These are phyloP conservation scores for Rhynchotus rufescens DNA, from an alignment of 2,797 vertebrate species.

Conservation along the genomic window DNA sequence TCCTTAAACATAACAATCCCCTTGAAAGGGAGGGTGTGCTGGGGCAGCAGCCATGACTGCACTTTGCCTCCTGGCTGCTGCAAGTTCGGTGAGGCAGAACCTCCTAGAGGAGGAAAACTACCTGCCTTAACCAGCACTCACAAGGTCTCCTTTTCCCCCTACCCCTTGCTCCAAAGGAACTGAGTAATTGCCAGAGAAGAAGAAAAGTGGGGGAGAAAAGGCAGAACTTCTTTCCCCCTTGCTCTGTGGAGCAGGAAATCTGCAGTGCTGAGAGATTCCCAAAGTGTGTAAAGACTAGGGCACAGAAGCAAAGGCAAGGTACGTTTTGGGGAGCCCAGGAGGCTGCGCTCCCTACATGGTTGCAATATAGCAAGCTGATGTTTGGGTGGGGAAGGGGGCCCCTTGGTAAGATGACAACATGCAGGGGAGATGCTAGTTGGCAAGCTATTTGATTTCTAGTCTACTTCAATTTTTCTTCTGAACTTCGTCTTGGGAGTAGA, in stretches of 20 bases:
- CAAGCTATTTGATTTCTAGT: neutral
- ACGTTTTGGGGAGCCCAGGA: neutral
- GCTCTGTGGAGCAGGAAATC: neutral
- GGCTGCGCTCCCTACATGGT: neutral
- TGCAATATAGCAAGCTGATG: neutral
- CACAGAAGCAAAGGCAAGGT: no score
- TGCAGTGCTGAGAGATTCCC: neutral
- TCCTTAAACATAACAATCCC: neutral
- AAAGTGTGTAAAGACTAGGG: neutral
- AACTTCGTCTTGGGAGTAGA: neutral
- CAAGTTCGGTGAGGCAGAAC: neutral
- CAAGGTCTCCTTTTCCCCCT: no score
- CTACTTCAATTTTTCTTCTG: no score
- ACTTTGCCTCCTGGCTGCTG: neutral
- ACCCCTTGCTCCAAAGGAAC: rapidly evolving
- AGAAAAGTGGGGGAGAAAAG: neutral
- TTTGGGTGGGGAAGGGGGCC: neutral
- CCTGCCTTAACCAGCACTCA: no score
- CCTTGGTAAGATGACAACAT: neutral
- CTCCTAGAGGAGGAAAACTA: neutral
- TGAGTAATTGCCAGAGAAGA: neutral
- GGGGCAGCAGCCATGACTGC: neutral
- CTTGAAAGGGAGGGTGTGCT: rapidly evolving
- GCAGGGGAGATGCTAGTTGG: neutral
- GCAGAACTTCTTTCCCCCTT: neutral